phyloP scores from a whole-genome alignment of 2,113 vertebrate genomes.

The Ellobius talpinus region DNA sequence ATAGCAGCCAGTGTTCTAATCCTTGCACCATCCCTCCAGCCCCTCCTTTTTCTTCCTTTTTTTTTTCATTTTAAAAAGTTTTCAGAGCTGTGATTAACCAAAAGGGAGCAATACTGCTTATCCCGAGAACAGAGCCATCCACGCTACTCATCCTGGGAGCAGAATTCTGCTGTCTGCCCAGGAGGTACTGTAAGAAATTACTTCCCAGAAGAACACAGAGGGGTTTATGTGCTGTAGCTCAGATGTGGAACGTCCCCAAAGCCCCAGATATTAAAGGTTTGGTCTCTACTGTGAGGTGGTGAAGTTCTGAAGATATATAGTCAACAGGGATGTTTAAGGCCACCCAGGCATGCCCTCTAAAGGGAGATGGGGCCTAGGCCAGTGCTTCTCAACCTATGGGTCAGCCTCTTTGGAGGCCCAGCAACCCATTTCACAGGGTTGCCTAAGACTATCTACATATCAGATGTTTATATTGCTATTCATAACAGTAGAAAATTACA shows the following conservation, averaged over 20 bases:
- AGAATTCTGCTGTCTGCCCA: background rate
- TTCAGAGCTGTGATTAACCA: background rate
- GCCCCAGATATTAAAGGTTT: background rate
- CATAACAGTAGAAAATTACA: background rate
- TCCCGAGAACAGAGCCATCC: fast-evolving
- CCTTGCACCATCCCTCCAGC: background rate
- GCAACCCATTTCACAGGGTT: too few species aligned
- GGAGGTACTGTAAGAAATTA: background rate
- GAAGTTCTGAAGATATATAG: background rate
- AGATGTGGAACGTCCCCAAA: background rate
- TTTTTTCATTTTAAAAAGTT: background rate
- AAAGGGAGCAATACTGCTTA: background rate
- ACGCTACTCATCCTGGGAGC: background rate
- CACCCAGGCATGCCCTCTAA: background rate
- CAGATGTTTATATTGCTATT: background rate
- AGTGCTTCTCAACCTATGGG: background rate
- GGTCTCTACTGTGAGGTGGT: background rate
- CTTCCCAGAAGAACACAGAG: background rate
- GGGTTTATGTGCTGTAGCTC: background rate
- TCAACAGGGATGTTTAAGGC: background rate
- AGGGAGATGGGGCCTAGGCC: background rate
- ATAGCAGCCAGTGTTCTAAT: background rate
- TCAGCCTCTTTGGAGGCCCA: background rate
- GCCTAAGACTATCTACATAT: background rate
- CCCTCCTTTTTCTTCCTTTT: background rate